These are phyloP conservation scores for Chironomus tepperi DNA, from an alignment of 1,140 invertebrate species.

Conservation along the genomic window DNA sequence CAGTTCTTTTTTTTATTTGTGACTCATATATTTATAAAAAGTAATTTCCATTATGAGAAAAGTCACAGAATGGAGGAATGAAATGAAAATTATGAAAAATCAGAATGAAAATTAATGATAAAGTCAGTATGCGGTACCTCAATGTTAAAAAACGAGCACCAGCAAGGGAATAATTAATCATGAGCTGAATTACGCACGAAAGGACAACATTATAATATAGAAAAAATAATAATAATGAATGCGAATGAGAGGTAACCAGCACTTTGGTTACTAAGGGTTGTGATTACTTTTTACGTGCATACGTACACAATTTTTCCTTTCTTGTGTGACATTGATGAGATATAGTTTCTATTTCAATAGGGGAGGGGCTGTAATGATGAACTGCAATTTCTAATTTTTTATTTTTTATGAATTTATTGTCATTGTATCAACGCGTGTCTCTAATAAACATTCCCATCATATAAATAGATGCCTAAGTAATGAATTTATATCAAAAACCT, in stretches of 20 bases:
- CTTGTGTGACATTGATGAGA: background rate
- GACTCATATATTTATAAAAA: too few relatives aligned
- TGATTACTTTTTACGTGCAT: background rate
- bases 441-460: background rate
- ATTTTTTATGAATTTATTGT: background rate
- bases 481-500: background rate
- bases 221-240: background rate
- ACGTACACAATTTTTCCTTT: background rate
- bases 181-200: background rate
- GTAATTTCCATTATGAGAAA: too few relatives aligned
- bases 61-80: background rate
- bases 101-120: conserved; percentile 6
- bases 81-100: background rate
- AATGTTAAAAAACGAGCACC: background rate
- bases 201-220: background rate
- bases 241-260: background rate
- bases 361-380: background rate
- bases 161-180: conserved; percentile 6
- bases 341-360: background rate
- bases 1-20: too few relatives aligned
- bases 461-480: background rate
- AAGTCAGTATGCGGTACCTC: background rate
- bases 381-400: background rate
- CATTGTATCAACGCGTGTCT: background rate
- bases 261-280: background rate